phyloP scores from a whole-genome alignment of 2,888 invertebrate species.

The Diaperis boleti region DNA sequence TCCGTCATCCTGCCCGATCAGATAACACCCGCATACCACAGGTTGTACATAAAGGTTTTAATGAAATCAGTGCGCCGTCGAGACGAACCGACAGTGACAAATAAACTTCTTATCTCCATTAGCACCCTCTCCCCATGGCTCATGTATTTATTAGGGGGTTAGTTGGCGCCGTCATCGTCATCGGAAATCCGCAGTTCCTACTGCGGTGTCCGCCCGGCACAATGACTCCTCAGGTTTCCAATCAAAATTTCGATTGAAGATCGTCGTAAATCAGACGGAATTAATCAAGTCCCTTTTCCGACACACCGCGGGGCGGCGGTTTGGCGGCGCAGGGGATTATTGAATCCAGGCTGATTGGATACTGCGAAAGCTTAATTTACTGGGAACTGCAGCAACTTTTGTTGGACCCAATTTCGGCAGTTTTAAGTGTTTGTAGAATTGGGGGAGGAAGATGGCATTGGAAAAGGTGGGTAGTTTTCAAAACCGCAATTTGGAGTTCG shows the following conservation, averaged over 20 bases:
- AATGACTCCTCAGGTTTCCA: slow-evolving; percentile 35
- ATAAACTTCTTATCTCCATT: slow-evolving; percentile 39
- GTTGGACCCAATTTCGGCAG: slow-evolving; percentile 14
- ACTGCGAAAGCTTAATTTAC: slow-evolving; percentile 30
- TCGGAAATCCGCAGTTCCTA: slow-evolving; percentile 14
- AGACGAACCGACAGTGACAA: slow-evolving; percentile 31
- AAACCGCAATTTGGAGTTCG: slow-evolving; percentile 1
- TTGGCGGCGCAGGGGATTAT: slow-evolving; percentile 19
- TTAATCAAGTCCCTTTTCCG: slow-evolving; percentile 34
- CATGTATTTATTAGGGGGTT: slow-evolving; percentile 5
- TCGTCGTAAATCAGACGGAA: slow-evolving; percentile 38
- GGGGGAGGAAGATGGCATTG: slow-evolving; percentile 9
- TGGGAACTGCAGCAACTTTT: slow-evolving; percentile 19
- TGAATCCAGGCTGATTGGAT: slow-evolving; percentile 22
- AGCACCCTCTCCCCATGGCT: slow-evolving; percentile 18
- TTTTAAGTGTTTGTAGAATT: slow-evolving; percentile 17
- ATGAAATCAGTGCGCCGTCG: slow-evolving; percentile 20
- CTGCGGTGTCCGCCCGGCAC: slow-evolving; percentile 17
- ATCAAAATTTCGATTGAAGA: slow-evolving; percentile 36
- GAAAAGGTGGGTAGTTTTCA: slow-evolving; percentile 3
- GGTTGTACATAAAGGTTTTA: slow-evolving; percentile 27
- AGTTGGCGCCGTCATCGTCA: not conserved
- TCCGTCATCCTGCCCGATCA: not conserved
- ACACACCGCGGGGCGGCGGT: slow-evolving; percentile 13
- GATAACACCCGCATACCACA: slow-evolving; percentile 7